phyloP scores from a whole-genome alignment of 2,888 invertebrate species.

The Aporophyla nigra region DNA sequence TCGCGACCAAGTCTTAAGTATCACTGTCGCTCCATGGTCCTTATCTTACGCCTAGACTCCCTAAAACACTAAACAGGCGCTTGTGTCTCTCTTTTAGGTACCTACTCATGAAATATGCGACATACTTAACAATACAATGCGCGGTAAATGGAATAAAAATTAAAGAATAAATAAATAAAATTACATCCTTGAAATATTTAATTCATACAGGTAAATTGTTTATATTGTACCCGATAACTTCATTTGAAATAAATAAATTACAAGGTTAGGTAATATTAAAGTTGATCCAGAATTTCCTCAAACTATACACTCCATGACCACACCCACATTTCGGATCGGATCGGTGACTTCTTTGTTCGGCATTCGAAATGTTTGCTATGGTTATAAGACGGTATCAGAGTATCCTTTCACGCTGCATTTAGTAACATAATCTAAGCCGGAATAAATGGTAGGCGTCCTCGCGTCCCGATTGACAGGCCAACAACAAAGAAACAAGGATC shows the following conservation, averaged over 20 bases:
- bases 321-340: slow-evolving; percentile 5
- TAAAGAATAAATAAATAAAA: slow-evolving; percentile 10
- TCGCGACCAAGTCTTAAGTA: not conserved
- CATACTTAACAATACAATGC: slow-evolving; percentile 22
- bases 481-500: slow-evolving; percentile 56
- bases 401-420: not conserved
- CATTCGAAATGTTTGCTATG: not conserved
- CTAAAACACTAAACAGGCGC: not conserved
- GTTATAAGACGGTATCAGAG: not conserved
- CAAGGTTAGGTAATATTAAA: not conserved
- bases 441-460: not conserved
- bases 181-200: slow-evolving; percentile 4
- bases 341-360: not conserved
- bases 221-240: not conserved
- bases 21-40: not conserved
- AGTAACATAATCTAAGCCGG: not conserved
- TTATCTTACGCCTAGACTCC: not conserved
- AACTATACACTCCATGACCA: not conserved
- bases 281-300: not conserved
- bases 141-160: slow-evolving; percentile 31
- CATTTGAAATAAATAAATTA: not conserved
- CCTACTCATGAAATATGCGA: not conserved
- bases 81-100: not conserved
- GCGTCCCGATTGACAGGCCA: slow-evolving; percentile 39
- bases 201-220: slow-evolving; percentile 6